Evolutionary conservation across 2,113 vertebrate species (phyloP).

Genomic region (Microcebus jonahi): DNA sequence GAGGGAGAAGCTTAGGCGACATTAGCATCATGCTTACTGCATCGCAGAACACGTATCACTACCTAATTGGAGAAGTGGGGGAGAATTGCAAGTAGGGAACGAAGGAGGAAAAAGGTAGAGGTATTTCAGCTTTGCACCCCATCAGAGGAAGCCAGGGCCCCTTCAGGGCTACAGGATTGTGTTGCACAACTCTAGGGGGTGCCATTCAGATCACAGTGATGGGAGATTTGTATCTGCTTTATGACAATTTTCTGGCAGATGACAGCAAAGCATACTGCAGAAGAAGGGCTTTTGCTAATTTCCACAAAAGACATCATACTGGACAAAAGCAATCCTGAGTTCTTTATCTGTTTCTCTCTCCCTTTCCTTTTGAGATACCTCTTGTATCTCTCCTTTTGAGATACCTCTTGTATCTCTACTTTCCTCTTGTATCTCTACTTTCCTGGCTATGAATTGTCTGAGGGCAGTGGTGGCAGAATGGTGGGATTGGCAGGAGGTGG

Average conservation of each 20-base stretch:
- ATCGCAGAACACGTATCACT: neutral
- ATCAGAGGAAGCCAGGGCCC: neutral
- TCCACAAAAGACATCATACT: neutral
- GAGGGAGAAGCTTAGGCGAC: neutral
- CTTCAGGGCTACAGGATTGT: no score
- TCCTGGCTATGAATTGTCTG: neutral
- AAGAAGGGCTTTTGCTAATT: neutral
- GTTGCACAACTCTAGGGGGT: neutral
- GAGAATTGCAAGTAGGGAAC: neutral
- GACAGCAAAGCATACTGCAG: neutral
- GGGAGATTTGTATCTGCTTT: neutral
- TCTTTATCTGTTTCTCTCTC: neutral
- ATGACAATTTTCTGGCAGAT: neutral
- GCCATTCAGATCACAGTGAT: fast-evolving
- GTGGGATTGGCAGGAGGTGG: neutral
- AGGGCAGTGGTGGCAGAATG: neutral
- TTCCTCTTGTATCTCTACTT: neutral
- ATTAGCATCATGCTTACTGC: neutral
- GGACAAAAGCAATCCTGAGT: neutral
- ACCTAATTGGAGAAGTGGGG: fast-evolving
- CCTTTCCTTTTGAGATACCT: neutral
- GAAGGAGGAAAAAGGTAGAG: neutral
- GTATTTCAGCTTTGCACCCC: neutral
- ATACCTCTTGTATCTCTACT: neutral
- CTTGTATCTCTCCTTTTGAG: neutral